Conservation (phyloP, 2,797 vertebrate species). For the Amblyraja radiata region DNA sequence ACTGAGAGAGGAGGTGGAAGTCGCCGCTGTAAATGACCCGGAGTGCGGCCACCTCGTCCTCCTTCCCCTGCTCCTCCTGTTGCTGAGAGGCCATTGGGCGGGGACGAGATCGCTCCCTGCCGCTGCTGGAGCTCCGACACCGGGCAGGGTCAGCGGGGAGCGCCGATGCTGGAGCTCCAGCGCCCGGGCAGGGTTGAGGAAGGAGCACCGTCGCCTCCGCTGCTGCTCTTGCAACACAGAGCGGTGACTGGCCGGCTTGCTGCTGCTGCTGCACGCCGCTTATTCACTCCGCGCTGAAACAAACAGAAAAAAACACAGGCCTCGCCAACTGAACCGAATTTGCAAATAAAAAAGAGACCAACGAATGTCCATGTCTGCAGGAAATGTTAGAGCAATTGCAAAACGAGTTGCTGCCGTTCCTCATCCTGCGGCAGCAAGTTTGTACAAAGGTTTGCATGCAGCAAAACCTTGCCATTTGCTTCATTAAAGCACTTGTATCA, state of each 20-base stretch:
- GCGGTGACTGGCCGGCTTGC: too few species aligned
- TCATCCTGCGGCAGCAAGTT: neutral
- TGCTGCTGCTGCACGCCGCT: too few species aligned
- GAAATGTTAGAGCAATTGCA: neutral
- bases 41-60: constrained; percentile 61
- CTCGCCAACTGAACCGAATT: neutral
- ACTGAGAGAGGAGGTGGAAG: constrained; percentile 57
- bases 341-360: neutral
- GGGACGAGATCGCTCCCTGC: neutral
- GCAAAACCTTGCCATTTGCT: too few species aligned
- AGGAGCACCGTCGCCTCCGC: too few species aligned
- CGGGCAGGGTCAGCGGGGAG: neutral
- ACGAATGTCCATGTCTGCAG: neutral
- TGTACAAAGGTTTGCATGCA: too few species aligned
- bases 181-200: too few species aligned
- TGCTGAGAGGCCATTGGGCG: constrained; percentile 46
- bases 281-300: neutral
- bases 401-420: neutral
- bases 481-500: too few species aligned
- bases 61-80: too few species aligned
- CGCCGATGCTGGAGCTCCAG: too few species aligned
- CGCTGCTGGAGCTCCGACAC: neutral
- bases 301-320: too few species aligned
- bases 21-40: constrained; percentile 66
- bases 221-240: too few species aligned